These are phyloP conservation scores for Manis javanica DNA, from an alignment of 2,797 vertebrate genomes.

Conservation along the genomic window DNA sequence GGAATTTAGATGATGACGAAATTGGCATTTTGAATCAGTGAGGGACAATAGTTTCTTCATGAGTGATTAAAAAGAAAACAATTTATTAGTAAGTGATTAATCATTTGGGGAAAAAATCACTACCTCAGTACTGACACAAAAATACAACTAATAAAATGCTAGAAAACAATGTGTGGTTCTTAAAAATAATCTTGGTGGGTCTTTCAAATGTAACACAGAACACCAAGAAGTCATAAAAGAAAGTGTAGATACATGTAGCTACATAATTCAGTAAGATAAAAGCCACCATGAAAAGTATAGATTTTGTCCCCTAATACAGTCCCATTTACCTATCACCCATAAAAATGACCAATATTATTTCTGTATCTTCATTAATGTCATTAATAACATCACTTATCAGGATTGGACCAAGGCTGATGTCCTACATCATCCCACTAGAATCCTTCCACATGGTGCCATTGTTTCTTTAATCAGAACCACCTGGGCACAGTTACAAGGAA, in stretches of 20 bases:
- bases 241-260: not conserved
- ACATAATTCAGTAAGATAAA: not conserved
- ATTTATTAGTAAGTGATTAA: not conserved
- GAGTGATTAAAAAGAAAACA: not conserved
- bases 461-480: not conserved
- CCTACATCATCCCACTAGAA: not conserved
- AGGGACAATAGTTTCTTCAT: not conserved
- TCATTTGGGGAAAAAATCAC: not conserved
- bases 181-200: not conserved
- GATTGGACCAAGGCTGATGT: not conserved
- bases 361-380: not conserved
- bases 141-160: conserved; percentile 26
- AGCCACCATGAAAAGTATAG: not conserved
- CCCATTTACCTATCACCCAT: not conserved
- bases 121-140: not conserved
- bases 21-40: not conserved
- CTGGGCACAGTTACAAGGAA: not conserved
- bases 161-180: not conserved
- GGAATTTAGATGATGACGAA: not conserved
- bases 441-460: not conserved
- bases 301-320: not conserved
- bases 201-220: not conserved
- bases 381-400: not conserved
- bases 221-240: not conserved
- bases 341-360: not conserved